Percentiles rank a stretch among this genome's conserved stretches.
These are phyloP conservation scores for Siderastrea radians DNA, from an alignment of 92 coral and sea anemone species.

Conservation along the genomic window DNA sequence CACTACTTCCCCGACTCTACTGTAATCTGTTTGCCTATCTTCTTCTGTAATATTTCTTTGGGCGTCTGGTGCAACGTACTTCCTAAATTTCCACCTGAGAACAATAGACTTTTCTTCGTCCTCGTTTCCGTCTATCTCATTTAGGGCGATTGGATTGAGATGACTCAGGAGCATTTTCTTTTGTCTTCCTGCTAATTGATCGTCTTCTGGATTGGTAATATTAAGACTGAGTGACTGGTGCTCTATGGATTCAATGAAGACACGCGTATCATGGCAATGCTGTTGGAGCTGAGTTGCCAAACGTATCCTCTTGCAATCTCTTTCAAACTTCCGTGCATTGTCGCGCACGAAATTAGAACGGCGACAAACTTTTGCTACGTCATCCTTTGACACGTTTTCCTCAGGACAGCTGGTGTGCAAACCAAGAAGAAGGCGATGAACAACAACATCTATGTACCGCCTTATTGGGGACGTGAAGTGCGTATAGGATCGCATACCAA, in stretches of 20 bases:
- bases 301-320: slow-evolving; percentile 69
- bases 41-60: background rate
- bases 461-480: too few species aligned
- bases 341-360: slow-evolving; percentile 76
- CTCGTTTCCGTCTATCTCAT: slow-evolving; percentile 31
- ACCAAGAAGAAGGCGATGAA: background rate
- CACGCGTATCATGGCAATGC: slow-evolving; percentile 53
- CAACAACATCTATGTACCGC: too few species aligned
- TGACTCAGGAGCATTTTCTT: slow-evolving; percentile 70
- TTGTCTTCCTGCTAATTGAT: slow-evolving; percentile 54
- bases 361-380: slow-evolving; percentile 76
- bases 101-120: slow-evolving; percentile 21
- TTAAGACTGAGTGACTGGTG: slow-evolving; percentile 53
- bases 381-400: slow-evolving; percentile 49
- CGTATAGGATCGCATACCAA: too few species aligned
- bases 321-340: slow-evolving; percentile 74
- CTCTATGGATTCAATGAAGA: slow-evolving; percentile 74
- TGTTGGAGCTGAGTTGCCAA: slow-evolving; percentile 74
- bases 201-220: slow-evolving; percentile 58
- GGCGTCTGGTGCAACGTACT: slow-evolving; percentile 60
- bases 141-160: slow-evolving; percentile 54
- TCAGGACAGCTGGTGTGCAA: slow-evolving; percentile 1
- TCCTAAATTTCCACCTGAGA: slow-evolving; percentile 74
- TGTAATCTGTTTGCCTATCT: background rate
- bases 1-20: background rate